Base-by-base conservation (phyloP, 2,113 vertebrate genomes). In the Rhea americana region DNA sequence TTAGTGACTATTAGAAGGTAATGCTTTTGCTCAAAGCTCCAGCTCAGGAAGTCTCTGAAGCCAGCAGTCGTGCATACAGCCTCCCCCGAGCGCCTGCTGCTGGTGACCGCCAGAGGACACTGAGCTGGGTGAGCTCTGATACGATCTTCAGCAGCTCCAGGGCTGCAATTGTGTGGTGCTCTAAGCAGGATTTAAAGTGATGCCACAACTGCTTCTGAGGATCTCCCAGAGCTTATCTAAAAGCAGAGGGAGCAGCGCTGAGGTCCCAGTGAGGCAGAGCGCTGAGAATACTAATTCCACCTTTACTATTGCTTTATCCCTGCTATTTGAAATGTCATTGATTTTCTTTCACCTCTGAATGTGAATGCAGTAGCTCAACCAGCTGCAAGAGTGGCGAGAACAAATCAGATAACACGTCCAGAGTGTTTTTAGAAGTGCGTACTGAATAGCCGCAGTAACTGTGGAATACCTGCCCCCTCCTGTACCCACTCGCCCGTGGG, bases 151-250 rank as follows among this genome's bases (percentile, higher is more conserved):
- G 80, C 66, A 41, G 78, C 68, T 48, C 45, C 47, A 8, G 62
- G 6, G 16, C 61, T 25, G 35, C 61, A 26, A 15, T 22, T 3
- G 0, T 0, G 2, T 15, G 3, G 26, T 0, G 32, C 45, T 32
- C 48, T 43, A 18, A 41, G 28, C 13, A 1, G 26, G 51, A 47
- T 73, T 62, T 32, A 16, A 79, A n/a, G 0, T 2, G 0, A 12
- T 4, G 37, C n/a, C 7, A 0, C 12, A 51, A 59, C 25, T 50
- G 48, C 81, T 63, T 1, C n/a, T 2, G 4, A 77, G 43, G 53
- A 11, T 25, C 41, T 62, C 91, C 61, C 30, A 9, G 25, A 24
- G 51, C 5, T 0, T 18, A 11, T 8, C 41, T 0, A 24, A 11
- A 30, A 2, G 58, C 63, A 39, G 3, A 58, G 51, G 48, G 8